Conservation (phyloP, 2,888 invertebrate genomes). For the Alviniconcha strummeri region DNA sequence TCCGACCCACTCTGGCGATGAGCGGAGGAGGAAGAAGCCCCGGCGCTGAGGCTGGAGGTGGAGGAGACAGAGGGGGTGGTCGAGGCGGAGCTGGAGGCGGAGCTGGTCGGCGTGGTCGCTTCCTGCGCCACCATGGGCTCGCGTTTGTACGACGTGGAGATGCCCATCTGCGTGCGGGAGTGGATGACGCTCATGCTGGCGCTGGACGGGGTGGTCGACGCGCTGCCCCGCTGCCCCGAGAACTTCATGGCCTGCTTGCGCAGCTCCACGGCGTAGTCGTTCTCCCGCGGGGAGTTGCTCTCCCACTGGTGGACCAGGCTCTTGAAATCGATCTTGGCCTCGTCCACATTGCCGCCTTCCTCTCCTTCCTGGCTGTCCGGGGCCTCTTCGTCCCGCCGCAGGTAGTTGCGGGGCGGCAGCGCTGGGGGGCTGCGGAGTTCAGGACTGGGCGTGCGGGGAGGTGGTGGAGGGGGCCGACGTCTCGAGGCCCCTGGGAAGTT, state of each 20-base stretch:
- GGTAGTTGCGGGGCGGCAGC: constrained; percentile 59
- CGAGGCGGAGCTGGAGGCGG: background rate
- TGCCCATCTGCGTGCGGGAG: constrained; percentile 40
- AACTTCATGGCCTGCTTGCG: constrained; percentile 67
- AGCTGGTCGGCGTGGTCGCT: constrained; percentile 47
- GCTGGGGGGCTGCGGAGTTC: constrained; percentile 58
- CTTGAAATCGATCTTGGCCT: constrained; percentile 40
- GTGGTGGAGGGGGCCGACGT: constrained; percentile 50
- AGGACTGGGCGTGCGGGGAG: constrained; percentile 52
- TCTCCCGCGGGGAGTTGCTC: constrained; percentile 54
- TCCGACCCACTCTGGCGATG: background rate
- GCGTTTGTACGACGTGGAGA: constrained; percentile 59
- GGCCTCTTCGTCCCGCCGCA: background rate
- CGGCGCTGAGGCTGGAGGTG: background rate
- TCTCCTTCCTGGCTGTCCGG: background rate
- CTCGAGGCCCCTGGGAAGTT: constrained; percentile 43
- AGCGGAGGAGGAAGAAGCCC: background rate
- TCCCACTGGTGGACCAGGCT: constrained; percentile 50
- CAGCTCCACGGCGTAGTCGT: constrained; percentile 60
- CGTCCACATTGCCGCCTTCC: constrained; percentile 37
- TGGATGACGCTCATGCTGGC: constrained; percentile 40
- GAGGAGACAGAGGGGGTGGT: background rate
- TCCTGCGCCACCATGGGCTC: constrained; percentile 57
- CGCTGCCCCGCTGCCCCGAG: constrained; percentile 53
- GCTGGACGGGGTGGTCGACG: constrained; percentile 7